Base-by-base conservation (phyloP, 2,888 invertebrate species). In the Cyrtodaria siliqua region DNA sequence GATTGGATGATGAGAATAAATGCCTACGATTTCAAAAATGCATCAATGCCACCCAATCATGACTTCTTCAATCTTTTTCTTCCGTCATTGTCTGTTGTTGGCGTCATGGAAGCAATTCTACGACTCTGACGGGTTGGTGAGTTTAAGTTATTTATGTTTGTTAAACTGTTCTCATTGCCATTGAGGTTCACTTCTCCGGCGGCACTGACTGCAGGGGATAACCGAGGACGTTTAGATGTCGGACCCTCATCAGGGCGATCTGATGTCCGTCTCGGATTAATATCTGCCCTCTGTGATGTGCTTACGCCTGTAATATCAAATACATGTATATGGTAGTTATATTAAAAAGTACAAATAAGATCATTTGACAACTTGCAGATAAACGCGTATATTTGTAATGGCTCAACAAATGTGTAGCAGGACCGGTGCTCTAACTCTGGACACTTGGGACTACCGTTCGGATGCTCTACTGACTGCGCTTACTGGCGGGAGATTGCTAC, bases 71-170 rank as follows among this genome's bases (percentile, higher is more conserved):
- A 68, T 26, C 82, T 70, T 68, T 88, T 89, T 33, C 84, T 60
- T 1, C 85, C 87, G 42, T 86, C 86, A 27, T 79, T 85, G 1
- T 86, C 84, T 0, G 81, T 69, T 1, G 79, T 83, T 0, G 89
- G 87, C 2, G 89, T 87, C 84, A 87, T 86, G 44, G 88, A 82
- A 8, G 87, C 87, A 18, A 90, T 83, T 33, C 90, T 83, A 24
- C 84, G 85, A 71, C 89, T 89, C 47, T 83, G 82, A 27, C 90
- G 66, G 1, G 86, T 87, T 4, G 90, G 89, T 0, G 89, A 87
- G 63, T 53, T 80, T 0, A 55, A 49, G 40, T 52, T 55, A n/a
- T n/a, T n/a, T n/a, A n/a, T n/a, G n/a, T 52, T 55, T 23, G 56
- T 23, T 0, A 42, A 44, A 18, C 44, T 44, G 18, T 33, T 33